Evolutionary conservation across 2,113 vertebrate genomes (phyloP).

Genomic region (Pelecanus crispus): DNA sequence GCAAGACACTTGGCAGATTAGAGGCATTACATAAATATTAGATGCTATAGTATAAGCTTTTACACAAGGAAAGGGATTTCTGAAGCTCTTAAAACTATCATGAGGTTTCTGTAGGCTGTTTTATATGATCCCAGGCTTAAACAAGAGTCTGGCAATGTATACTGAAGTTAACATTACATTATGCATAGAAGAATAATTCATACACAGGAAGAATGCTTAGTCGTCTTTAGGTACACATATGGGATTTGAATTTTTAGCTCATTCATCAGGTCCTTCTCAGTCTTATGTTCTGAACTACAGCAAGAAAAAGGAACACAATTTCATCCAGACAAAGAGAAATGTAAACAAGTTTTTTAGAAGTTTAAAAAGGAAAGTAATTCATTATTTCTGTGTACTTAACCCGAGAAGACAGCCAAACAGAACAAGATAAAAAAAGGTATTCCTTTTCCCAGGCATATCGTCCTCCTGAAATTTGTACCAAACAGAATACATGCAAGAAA

Average conservation of each 20-base stretch:
- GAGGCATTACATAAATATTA: slow-evolving; percentile 21
- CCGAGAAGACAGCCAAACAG: neutral
- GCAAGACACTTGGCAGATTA: neutral
- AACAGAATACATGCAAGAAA: neutral
- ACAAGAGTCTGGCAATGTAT: neutral
- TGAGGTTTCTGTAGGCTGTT: neutral
- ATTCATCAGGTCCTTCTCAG: neutral
- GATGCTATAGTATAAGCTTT: neutral
- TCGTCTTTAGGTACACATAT: neutral
- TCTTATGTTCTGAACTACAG: neutral
- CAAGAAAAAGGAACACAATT: neutral
- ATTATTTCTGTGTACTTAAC: neutral
- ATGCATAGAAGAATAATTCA: neutral
- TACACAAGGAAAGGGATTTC: neutral
- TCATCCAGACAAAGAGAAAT: neutral
- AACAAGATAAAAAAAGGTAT: neutral
- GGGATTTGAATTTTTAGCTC: neutral
- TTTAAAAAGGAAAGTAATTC: neutral
- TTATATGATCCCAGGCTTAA: neutral
- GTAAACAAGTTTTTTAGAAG: neutral
- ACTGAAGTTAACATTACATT: neutral
- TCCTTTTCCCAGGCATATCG: neutral
- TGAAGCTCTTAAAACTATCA: neutral
- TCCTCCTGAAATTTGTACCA: neutral
- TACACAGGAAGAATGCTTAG: neutral